Conservation (phyloP, 2,797 vertebrate species). For the Mycteria americana region DNA sequence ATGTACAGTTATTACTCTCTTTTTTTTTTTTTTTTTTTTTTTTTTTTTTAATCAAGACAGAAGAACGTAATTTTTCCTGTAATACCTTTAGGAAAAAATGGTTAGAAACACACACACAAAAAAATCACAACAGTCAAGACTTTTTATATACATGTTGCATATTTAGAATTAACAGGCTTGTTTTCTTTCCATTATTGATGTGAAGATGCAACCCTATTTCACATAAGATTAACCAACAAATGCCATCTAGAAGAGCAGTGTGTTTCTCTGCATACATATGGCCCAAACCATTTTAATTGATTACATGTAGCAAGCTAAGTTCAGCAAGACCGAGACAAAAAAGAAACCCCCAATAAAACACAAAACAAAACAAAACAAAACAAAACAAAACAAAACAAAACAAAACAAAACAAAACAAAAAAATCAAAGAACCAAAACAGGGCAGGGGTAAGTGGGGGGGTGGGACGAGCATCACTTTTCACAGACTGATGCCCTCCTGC, state of each 20-base stretch:
- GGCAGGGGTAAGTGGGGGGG: not conserved
- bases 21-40: not conserved
- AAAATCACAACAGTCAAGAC: not conserved
- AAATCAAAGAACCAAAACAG: not conserved
- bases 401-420: not conserved
- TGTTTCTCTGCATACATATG: not conserved
- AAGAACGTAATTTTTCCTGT: not conserved
- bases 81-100: not conserved
- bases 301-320: not conserved
- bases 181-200: not conserved
- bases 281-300: not conserved
- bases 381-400: too few relatives aligned
- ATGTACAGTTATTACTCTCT: fast-evolving
- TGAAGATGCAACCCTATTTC: not conserved
- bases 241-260: not conserved
- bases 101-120: not conserved
- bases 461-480: not conserved
- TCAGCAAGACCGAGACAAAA: not conserved
- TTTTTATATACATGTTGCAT: not conserved
- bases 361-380: too few relatives aligned
- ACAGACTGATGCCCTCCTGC: not conserved
- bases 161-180: not conserved
- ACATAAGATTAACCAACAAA: not conserved
- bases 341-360: not conserved
- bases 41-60: not conserved